These are phyloP conservation scores for Pseudachorutes palmiensis DNA, from an alignment of 1,140 invertebrate genomes.

Conservation along the genomic window DNA sequence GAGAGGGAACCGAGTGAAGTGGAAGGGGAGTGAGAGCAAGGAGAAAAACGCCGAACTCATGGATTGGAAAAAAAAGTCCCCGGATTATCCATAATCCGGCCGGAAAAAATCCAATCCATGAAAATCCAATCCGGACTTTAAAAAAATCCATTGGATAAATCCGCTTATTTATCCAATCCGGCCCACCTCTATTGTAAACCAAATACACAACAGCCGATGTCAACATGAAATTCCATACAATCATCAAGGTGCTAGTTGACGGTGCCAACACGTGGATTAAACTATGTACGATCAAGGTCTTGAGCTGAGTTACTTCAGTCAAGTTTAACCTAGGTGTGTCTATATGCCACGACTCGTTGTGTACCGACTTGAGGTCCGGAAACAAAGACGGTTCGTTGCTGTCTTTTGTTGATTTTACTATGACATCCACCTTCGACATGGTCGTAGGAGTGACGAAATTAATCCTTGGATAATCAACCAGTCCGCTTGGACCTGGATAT, in stretches of 20 bases:
- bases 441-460: not conserved
- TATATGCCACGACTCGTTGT: slow-evolving; percentile 1
- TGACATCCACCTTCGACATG: not conserved
- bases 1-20: too few species aligned
- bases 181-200: too few species aligned
- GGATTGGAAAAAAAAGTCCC: too few species aligned
- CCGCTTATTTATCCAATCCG: too few species aligned
- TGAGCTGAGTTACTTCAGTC: not conserved
- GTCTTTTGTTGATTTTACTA: not conserved
- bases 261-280: not conserved
- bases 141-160: too few species aligned
- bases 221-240: not conserved
- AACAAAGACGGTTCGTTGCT: not conserved
- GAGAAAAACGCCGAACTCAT: too few species aligned
- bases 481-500: not conserved
- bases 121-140: too few species aligned
- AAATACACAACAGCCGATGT: not conserved
- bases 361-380: not conserved
- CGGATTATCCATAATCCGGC: too few species aligned
- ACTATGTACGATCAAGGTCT: not conserved
- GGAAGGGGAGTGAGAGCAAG: too few species aligned
- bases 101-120: too few species aligned
- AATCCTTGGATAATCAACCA: not conserved
- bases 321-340: slow-evolving; percentile 3
- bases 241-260: not conserved